Evolutionary conservation across 2,797 vertebrate genomes (phyloP).

Genomic region (Dipus sagitta): DNA sequence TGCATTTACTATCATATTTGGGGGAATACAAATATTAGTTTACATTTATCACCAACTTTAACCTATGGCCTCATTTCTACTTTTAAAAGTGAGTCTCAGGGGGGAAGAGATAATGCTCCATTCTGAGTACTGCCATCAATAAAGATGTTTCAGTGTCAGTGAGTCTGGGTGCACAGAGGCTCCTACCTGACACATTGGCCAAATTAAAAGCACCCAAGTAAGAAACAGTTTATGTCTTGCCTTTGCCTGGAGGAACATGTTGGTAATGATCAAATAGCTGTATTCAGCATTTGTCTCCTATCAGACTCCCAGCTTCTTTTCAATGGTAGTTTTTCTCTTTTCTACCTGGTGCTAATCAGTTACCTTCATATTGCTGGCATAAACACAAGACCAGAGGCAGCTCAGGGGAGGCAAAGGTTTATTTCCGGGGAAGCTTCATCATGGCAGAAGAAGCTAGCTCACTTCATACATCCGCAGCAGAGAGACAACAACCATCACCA

Average conservation of each 20-base stretch:
- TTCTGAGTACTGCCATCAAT: not conserved
- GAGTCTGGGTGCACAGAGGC: not conserved
- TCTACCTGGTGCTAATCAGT: not conserved
- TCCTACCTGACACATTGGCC: not conserved
- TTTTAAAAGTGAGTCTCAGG: not conserved
- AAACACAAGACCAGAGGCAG: too few relatives aligned
- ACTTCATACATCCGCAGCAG: too few relatives aligned
- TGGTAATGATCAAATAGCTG: conserved; percentile 65
- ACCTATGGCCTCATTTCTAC: not conserved
- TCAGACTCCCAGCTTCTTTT: conserved; percentile 60
- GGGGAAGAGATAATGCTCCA: not conserved
- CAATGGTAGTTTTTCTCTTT: conserved; percentile 65
- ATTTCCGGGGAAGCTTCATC: too few relatives aligned
- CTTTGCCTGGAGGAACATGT: conserved; percentile 52
- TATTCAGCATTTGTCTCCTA: not conserved
- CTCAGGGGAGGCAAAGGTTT: too few relatives aligned
- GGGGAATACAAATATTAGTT: not conserved
- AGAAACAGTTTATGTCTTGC: not conserved
- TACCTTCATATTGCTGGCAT: too few relatives aligned
- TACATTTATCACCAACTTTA: not conserved
- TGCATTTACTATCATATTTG: not conserved
- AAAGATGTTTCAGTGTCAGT: not conserved
- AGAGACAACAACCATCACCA: too few relatives aligned
- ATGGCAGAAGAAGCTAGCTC: too few relatives aligned
- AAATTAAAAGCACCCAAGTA: conserved; percentile 13